A percentile compares a stretch with the other conserved stretches of the same genome.
Conservation (phyloP, 2,113 vertebrate species). For the Nycticorax nycticorax region DNA sequence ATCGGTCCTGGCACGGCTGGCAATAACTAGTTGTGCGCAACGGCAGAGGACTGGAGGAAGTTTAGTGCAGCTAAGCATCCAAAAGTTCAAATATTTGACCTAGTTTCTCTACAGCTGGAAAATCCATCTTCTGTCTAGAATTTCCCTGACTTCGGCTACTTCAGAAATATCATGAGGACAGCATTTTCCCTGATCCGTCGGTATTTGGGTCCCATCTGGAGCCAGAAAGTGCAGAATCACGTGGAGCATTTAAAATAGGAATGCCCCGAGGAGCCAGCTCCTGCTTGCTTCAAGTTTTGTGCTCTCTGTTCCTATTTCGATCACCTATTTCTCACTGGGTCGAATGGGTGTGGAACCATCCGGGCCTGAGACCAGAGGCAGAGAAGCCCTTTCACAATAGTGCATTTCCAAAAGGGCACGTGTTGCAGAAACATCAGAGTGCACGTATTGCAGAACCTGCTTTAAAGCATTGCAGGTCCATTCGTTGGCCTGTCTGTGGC, state of each 20-base stretch:
- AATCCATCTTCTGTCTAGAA: constrained; percentile 49
- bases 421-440: too few relatives aligned
- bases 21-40: accelerated
- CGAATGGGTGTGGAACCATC: not conserved
- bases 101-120: constrained; percentile 39
- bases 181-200: not conserved
- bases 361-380: not conserved
- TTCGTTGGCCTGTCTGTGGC: not conserved
- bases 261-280: not conserved
- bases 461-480: not conserved
- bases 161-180: constrained; percentile 7
- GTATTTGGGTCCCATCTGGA: constrained; percentile 51
- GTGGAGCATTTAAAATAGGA: not conserved
- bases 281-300: not conserved
- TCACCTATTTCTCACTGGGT: not conserved
- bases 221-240: constrained; percentile 6
- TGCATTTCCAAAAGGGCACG: not conserved
- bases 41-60: not conserved
- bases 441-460: not conserved
- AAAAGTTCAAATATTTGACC: constrained; percentile 18
- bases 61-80: not conserved
- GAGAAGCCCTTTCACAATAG: not conserved
- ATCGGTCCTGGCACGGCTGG: not conserved
- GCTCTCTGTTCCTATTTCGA: not conserved
- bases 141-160: constrained; percentile 42